Evolutionary conservation across 2,113 vertebrate genomes (phyloP).

Genomic region (Speoplatyrhinus poulsoni): DNA sequence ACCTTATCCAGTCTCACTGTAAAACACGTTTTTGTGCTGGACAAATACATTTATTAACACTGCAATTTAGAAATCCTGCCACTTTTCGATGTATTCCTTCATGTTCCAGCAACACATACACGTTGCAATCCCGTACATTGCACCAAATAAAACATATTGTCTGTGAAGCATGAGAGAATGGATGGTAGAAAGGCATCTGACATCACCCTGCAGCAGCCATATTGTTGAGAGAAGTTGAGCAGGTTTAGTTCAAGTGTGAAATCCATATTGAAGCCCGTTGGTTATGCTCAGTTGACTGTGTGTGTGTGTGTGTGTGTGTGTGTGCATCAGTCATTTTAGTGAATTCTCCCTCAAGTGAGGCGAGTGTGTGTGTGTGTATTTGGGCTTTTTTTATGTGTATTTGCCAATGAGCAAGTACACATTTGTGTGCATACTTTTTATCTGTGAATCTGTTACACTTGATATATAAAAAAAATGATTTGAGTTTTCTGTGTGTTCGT

Average conservation of each 20-base stretch:
- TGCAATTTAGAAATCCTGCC: no score
- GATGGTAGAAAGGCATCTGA: conserved; percentile 34
- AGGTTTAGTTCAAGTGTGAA: conserved; percentile 65
- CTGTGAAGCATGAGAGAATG: conserved; percentile 30
- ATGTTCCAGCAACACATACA: no score
- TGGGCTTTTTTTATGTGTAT: background rate
- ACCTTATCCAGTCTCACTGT: no score
- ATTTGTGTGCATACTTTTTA: no score
- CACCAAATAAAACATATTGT: background rate
- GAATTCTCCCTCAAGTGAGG: conserved; percentile 23
- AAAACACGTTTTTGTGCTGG: no score
- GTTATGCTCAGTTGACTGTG: conserved; percentile 35
- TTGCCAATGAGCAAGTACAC: no score
- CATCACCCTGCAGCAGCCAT: conserved; percentile 45
- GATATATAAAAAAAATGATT: no score
- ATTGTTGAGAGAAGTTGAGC: conserved; percentile 56
- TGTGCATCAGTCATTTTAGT: conserved; percentile 2
- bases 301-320: background rate
- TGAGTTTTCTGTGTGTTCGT: no score
- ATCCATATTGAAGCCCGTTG: conserved; percentile 57
- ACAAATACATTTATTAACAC: no score
- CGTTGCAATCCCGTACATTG: no score
- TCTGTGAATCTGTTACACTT: no score
- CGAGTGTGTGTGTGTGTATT: conserved; percentile 1
- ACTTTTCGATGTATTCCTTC: no score